These are phyloP conservation scores for Phalera bucephala DNA, from an alignment of 2,888 invertebrate genomes.

Conservation along the genomic window DNA sequence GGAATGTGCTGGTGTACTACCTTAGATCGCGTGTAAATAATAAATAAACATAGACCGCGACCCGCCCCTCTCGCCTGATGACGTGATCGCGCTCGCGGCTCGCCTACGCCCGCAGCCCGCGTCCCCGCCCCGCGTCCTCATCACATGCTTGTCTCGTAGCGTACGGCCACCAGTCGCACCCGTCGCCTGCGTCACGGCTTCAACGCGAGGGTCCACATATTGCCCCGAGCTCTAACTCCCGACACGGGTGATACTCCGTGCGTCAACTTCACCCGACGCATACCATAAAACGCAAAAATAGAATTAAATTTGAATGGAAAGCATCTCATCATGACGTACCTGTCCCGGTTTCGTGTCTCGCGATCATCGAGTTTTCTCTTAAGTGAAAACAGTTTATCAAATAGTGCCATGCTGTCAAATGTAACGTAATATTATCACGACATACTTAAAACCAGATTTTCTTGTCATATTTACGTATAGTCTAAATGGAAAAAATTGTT, in stretches of 20 bases:
- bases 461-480: conserved; percentile 38
- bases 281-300: conserved; percentile 56
- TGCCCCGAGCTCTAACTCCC: conserved; percentile 31
- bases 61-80: conserved; percentile 64
- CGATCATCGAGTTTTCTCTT: conserved; percentile 80
- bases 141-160: conserved; percentile 52
- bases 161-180: conserved; percentile 38
- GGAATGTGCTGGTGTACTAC: conserved; percentile 79
- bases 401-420: conserved; percentile 86
- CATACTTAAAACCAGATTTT: conserved; percentile 41
- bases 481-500: conserved; percentile 14
- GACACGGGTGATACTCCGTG: conserved; percentile 41
- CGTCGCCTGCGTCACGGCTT: conserved; percentile 58
- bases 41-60: conserved; percentile 69
- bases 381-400: conserved; percentile 88
- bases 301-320: conserved; percentile 60
- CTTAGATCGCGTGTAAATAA: conserved; percentile 64
- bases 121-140: conserved; percentile 50
- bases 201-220: conserved; percentile 42
- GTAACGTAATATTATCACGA: conserved; percentile 57
- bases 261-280: conserved; percentile 52
- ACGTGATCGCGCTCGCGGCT: conserved; percentile 52
- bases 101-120: conserved; percentile 57
- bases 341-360: conserved; percentile 69
- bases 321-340: conserved; percentile 69